These are phyloP conservation scores for Drosophila lowei DNA, from an alignment of 1,140 invertebrate species.

Conservation along the genomic window DNA sequence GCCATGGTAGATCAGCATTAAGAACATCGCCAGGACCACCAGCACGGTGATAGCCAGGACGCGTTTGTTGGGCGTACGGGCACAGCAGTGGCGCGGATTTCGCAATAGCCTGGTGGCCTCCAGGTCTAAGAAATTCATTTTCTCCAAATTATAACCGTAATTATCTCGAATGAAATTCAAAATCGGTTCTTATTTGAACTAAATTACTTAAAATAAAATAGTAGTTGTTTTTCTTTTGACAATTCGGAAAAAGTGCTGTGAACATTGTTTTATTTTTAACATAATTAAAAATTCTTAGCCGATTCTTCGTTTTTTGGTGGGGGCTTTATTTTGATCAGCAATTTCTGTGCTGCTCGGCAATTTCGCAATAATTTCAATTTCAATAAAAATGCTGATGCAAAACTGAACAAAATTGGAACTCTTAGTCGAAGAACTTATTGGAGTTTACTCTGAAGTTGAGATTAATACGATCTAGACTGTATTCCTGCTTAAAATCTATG, in stretches of 20 bases:
- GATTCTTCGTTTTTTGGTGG: neutral
- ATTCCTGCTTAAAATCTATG: no score
- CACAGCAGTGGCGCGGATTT: constrained; percentile 29
- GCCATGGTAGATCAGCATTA: constrained; percentile 69
- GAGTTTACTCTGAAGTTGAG: constrained; percentile 9
- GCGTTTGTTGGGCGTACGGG: constrained; percentile 31
- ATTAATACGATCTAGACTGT: neutral
- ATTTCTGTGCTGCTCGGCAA: constrained; percentile 41
- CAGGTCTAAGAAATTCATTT: constrained; percentile 45
- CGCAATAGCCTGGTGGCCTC: constrained; percentile 48
- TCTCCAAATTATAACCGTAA: neutral
- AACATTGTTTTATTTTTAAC: constrained; percentile 19
- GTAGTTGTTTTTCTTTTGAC: neutral
- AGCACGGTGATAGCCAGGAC: constrained; percentile 58
- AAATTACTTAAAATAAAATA: no score
- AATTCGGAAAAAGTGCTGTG: neutral
- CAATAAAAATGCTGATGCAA: constrained; percentile 43
- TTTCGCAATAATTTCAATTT: constrained; percentile 58
- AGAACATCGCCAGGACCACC: constrained; percentile 50
- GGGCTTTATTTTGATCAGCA: constrained; percentile 43
- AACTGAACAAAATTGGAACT: constrained; percentile 31
- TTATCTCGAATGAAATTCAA: no score
- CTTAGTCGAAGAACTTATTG: constrained; percentile 21
- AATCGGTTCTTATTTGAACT: no score
- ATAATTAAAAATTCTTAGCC: constrained; percentile 10